Conservation (phyloP, 2,888 invertebrate species). For the Amphipyra berbera region DNA sequence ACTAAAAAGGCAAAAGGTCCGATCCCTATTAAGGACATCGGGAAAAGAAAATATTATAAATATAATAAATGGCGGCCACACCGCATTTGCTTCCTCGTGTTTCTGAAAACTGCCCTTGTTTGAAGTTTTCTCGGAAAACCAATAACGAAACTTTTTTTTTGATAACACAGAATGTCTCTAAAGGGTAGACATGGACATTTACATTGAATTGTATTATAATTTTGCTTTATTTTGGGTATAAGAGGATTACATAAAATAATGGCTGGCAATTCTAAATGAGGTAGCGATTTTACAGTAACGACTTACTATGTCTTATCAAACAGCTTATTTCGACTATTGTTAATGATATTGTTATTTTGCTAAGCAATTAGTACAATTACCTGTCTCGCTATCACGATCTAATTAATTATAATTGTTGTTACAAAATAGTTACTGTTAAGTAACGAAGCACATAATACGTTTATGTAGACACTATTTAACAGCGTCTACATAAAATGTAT, state of each 20-base stretch:
- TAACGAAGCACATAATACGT: too few relatives aligned
- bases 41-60: slow-evolving; percentile 76
- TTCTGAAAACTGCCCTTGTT: slow-evolving; percentile 51
- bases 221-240: slow-evolving; percentile 24
- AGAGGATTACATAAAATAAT: slow-evolving; percentile 40
- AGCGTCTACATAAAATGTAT: slow-evolving; percentile 16
- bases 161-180: slow-evolving; percentile 20
- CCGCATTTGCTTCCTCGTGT: slow-evolving; percentile 54
- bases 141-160: slow-evolving; percentile 46
- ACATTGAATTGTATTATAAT: slow-evolving; percentile 41
- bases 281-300: slow-evolving; percentile 20
- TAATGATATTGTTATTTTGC: slow-evolving; percentile 1
- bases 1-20: slow-evolving; percentile 81
- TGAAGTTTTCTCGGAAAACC: slow-evolving; percentile 50
- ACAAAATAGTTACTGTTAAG: too few relatives aligned
- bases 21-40: slow-evolving; percentile 78
- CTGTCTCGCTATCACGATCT: slow-evolving; percentile 13
- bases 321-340: slow-evolving; percentile 20
- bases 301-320: slow-evolving; percentile 26
- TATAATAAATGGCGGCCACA: slow-evolving; percentile 68
- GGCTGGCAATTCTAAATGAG: slow-evolving; percentile 27
- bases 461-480: background rate
- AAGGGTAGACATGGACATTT: slow-evolving; percentile 31
- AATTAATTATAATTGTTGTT: slow-evolving; percentile 6
- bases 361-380: background rate